Evolutionary conservation across 2,888 invertebrate species (phyloP).

Genomic region (Nomada fucata): DNA sequence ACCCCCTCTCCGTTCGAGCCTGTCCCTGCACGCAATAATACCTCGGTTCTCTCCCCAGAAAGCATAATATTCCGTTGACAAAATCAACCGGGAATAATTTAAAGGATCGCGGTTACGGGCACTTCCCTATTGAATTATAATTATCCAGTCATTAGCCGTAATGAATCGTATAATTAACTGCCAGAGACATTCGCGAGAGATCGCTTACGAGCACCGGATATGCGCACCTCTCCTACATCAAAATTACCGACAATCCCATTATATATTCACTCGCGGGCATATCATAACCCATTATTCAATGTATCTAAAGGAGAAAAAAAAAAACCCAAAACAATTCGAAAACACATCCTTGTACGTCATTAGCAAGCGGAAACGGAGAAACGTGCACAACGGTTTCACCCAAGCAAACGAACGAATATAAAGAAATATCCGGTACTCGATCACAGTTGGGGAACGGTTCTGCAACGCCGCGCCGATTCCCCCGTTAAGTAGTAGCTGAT

Average conservation of each 20-base stretch:
- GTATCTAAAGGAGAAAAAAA: not conserved
- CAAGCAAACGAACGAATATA: not conserved
- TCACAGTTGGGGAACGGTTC: slow-evolving; percentile 4
- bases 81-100: not conserved
- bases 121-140: slow-evolving; percentile 74
- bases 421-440: slow-evolving; percentile 6
- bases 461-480: slow-evolving; percentile 1
- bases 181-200: not conserved
- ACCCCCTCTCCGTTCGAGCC: not conserved
- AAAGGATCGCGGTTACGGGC: not conserved
- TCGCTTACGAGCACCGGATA: not conserved
- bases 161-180: slow-evolving; percentile 76
- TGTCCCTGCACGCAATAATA: too few relatives aligned
- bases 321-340: not conserved
- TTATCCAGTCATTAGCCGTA: slow-evolving; percentile 74
- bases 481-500: slow-evolving; percentile 30
- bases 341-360: slow-evolving; percentile 13
- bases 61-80: not conserved
- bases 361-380: not conserved
- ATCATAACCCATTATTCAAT: not conserved
- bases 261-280: not conserved
- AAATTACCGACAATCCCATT: not conserved
- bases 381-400: not conserved
- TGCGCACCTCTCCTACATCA: not conserved
- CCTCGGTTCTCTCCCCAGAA: too few relatives aligned